Percentiles rank a stretch among this genome's conserved stretches.
These are phyloP conservation scores for Anniella stebbinsi DNA, from an alignment of 2,797 vertebrate genomes.

Conservation along the genomic window DNA sequence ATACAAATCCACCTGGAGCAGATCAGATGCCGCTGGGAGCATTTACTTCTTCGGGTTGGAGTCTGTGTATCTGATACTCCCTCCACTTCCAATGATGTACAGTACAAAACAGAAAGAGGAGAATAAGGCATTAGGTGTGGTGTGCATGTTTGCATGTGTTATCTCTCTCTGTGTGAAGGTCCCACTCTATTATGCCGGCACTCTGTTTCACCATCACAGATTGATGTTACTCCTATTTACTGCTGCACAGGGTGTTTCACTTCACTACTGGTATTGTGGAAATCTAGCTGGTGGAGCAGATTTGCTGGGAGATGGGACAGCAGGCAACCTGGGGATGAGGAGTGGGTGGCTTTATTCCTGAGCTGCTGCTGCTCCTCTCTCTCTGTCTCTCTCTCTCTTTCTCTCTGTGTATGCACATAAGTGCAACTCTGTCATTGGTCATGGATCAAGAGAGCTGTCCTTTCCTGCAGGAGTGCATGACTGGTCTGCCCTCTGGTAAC, in stretches of 20 bases:
- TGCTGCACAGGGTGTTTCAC: not conserved
- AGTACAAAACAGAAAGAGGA: not conserved
- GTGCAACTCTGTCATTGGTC: not conserved
- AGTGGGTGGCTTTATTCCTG: not conserved
- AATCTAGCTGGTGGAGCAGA: conserved; percentile 36
- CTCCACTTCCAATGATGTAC: not conserved
- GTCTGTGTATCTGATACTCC: not conserved
- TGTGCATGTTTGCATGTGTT: not conserved
- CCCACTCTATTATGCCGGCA: not conserved
- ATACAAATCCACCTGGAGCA: conserved; percentile 56
- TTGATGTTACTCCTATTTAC: conserved; percentile 18
- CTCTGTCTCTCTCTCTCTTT: not conserved
- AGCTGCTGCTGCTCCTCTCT: not conserved
- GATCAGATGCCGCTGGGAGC: not conserved
- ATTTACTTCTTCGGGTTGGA: not conserved
- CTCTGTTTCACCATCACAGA: not conserved
- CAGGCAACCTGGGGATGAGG: conserved; percentile 52
- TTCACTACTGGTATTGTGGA: not conserved
- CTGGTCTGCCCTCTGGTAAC: not conserved
- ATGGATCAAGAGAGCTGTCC: not conserved
- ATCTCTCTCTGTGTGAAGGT: not conserved
- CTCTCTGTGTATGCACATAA: not conserved
- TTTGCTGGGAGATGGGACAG: not conserved
- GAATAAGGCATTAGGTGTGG: not conserved
- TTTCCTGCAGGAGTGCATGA: not conserved